Base-by-base conservation (phyloP, 2,797 vertebrate species). In the Acanthurus leucopareius region DNA sequence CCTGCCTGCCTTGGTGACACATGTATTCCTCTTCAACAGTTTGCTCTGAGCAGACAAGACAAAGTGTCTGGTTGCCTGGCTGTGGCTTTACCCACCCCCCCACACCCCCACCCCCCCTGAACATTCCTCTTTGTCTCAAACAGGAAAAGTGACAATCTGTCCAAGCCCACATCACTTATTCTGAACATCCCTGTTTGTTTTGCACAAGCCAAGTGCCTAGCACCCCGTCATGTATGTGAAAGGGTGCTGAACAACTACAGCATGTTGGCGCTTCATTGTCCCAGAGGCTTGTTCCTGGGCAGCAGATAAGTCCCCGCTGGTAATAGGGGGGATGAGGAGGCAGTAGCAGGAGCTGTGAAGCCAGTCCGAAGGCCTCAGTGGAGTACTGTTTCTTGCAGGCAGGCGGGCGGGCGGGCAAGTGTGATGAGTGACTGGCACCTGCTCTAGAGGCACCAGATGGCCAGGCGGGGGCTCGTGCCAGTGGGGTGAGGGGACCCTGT, bases 401-500 rank as follows among this genome's bases (percentile, higher is more conserved):
- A 48, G 77, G 64, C 25, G n/a, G 70, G 62, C 45, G 66, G 73
- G 83, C 44, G 28, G 70, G 62, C 45, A 63, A 71, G 83, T 44
- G 61, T 54, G 77, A 86, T 70, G 88, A 88, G 85, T 91, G 90
- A 94, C 88, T 94, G 94, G 91, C 94, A 94, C 88, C 88, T 91
- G 86, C 90, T 90, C 74, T 65, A 3, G 76, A 88, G 77, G 83
- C 78, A 81, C 82, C 95, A 95, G 94, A 95, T 95, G 95, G 94
- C 83, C 60, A 25, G 91, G 92, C 77, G 10, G 73, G 77, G 77
- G 45, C 65, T 58, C 3, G 3, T 80, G 90, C 88, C 91, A 88
- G 83, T 14, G 65, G 86, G 88, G 89, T 92, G 88, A 90, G 72
- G 83, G 90, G 89, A 91, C 91, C 91, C 73, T 13, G 83, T 91